Conservation (phyloP, 92 coral and sea anemone species). For the Nematostella vectensis region DNA sequence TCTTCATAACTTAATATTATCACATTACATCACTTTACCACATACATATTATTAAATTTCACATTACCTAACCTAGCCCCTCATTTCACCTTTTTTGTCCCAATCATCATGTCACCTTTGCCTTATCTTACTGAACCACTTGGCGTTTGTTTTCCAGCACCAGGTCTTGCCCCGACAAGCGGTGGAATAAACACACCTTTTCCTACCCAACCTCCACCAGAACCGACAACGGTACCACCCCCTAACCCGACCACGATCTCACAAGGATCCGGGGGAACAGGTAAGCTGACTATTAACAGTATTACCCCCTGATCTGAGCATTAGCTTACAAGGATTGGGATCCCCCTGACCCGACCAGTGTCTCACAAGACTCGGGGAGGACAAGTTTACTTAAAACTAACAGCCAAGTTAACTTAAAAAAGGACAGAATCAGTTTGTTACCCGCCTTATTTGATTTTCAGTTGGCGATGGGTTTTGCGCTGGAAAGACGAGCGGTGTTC, state of each 20-base stretch:
- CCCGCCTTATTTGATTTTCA: background rate
- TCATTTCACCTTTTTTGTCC: no score
- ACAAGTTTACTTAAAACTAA: no score
- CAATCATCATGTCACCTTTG: no score
- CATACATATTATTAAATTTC: no score
- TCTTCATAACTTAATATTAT: no score
- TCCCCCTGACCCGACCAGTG: background rate
- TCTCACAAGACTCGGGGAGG: background rate
- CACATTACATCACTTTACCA: no score
- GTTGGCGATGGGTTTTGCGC: constrained; percentile 6
- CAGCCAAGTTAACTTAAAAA: background rate
- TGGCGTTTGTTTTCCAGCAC: constrained; percentile 9
- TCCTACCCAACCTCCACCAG: constrained; percentile 4
- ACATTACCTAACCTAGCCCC: no score
- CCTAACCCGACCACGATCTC: constrained; percentile 18
- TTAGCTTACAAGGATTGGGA: no score
- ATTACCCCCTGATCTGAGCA: no score
- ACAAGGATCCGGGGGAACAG: constrained; percentile 23
- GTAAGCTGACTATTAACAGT: background rate
- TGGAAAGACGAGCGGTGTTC: constrained; percentile 20
- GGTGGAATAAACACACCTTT: constrained; percentile 8
- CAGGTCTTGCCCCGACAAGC: constrained; percentile 26
- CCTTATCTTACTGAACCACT: no score
- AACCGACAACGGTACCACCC: background rate
- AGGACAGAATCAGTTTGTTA: background rate